These are phyloP conservation scores for Pollenia labialis DNA, from an alignment of 2,888 invertebrate species.

Conservation along the genomic window DNA sequence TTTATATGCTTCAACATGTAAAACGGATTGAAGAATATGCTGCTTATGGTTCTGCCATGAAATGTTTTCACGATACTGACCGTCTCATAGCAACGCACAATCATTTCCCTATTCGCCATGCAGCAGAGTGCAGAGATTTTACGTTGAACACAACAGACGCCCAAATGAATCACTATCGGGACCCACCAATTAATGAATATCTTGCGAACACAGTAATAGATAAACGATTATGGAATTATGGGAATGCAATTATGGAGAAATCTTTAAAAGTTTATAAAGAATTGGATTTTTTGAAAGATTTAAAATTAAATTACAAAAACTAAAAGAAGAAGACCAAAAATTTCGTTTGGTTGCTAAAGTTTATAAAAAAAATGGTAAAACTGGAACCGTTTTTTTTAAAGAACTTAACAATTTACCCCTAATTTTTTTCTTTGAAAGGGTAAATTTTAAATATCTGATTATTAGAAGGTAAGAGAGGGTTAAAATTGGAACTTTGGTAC, in stretches of 20 bases:
- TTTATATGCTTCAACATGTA: slow-evolving; percentile 97
- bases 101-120: slow-evolving; percentile 94
- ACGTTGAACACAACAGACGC: slow-evolving; percentile 91
- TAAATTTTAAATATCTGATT: too few species aligned
- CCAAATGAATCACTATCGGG: slow-evolving; percentile 96
- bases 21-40: slow-evolving; percentile 94
- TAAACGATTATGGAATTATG: slow-evolving; percentile 93
- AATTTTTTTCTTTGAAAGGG: too few species aligned
- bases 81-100: slow-evolving; percentile 94
- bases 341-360: neutral
- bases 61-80: slow-evolving; percentile 96
- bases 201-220: slow-evolving; percentile 91
- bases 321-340: neutral
- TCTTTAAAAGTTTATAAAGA: slow-evolving; percentile 87
- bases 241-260: slow-evolving; percentile 88
- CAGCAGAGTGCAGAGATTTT: slow-evolving; percentile 91
- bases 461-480: too few species aligned
- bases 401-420: too few species aligned
- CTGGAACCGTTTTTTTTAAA: too few species aligned
- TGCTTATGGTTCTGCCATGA: slow-evolving; percentile 94
- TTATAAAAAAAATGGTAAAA: too few species aligned
- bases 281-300: slow-evolving; percentile 83
- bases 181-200: slow-evolving; percentile 91
- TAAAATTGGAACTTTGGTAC: too few species aligned
- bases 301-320: neutral